Percentiles rank a stretch among this genome's conserved stretches.
Evolutionary conservation across 2,888 invertebrate genomes (phyloP).

Genomic region (Hirtodrosophila duncani): DNA sequence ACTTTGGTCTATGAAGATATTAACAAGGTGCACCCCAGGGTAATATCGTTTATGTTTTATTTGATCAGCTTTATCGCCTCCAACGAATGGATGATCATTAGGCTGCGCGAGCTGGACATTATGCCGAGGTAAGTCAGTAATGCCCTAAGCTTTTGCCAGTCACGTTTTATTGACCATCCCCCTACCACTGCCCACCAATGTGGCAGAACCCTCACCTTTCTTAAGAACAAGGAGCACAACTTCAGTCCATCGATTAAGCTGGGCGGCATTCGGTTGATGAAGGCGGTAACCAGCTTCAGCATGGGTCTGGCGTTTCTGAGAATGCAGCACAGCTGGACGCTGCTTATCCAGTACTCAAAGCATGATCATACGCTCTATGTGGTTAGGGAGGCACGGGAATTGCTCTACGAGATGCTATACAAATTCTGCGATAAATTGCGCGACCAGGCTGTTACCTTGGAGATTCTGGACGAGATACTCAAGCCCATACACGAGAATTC

Average conservation of each 20-base stretch:
- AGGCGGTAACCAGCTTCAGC: conserved; percentile 81
- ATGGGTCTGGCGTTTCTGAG: conserved; percentile 84
- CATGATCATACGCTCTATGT: conserved; percentile 86
- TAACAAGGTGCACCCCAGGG: conserved; percentile 77
- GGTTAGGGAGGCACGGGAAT: conserved; percentile 83
- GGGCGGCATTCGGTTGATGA: conserved; percentile 83
- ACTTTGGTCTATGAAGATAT: conserved; percentile 75
- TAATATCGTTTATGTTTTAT: conserved; percentile 83
- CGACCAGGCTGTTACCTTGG: conserved; percentile 80
- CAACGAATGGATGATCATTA: conserved; percentile 82
- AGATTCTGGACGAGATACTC: conserved; percentile 81
- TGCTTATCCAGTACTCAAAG: conserved; percentile 82
- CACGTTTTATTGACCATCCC: background rate
- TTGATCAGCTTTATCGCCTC: conserved; percentile 81
- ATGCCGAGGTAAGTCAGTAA: conserved; percentile 69
- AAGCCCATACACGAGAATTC: conserved; percentile 81
- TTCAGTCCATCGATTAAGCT: conserved; percentile 83
- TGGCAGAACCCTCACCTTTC: conserved; percentile 58
- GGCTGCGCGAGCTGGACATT: conserved; percentile 79
- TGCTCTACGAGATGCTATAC: conserved; percentile 82
- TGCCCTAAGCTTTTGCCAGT: too few species aligned
- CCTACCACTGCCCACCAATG: background rate
- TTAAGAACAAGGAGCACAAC: conserved; percentile 50
- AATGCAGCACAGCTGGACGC: conserved; percentile 82
- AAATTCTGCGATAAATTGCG: conserved; percentile 78